Conservation (phyloP, 1,140 invertebrate genomes). For the Drosophila bocki region DNA sequence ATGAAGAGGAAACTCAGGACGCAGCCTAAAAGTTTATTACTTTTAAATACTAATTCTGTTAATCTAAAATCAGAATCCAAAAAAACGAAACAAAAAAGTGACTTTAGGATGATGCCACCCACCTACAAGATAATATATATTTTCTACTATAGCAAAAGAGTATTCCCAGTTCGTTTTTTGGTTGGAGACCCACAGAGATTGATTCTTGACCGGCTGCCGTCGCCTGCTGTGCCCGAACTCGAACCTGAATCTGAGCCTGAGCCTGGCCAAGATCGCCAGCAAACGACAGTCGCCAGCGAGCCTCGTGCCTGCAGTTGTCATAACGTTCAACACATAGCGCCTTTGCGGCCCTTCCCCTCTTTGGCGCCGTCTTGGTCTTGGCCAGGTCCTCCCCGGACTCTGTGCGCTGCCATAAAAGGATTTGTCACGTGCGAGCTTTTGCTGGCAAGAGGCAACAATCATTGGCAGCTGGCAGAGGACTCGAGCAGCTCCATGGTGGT, state of each 20-base stretch:
- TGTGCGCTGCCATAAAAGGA: conserved; percentile 83
- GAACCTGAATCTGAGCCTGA: conserved; percentile 19
- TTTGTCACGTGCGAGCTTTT: conserved; percentile 85
- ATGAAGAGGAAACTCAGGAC: neutral
- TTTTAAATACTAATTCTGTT: neutral
- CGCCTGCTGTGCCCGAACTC: conserved; percentile 59
- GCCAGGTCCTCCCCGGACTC: conserved; percentile 11
- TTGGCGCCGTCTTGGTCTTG: conserved; percentile 38
- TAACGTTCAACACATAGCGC: conserved; percentile 79
- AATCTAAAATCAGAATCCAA: too few relatives aligned
- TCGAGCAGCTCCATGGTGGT: neutral
- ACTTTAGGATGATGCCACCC: too few relatives aligned
- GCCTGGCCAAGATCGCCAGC: conserved; percentile 45
- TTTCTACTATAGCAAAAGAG: conserved; percentile 3
- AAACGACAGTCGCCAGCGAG: conserved; percentile 55
- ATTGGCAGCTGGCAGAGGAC: conserved; percentile 40
- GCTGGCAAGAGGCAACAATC: conserved; percentile 83
- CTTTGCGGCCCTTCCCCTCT: conserved; percentile 24
- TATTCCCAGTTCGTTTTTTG: conserved; percentile 20
- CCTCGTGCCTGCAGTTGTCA: conserved; percentile 80
- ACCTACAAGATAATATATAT: neutral
- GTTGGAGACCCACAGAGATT: conserved; percentile 29
- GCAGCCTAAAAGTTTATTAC: neutral
- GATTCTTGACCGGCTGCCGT: conserved; percentile 45
- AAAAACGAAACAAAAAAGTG: neutral